Evolutionary conservation across 2,113 vertebrate genomes (phyloP).

Genomic region (Odontesthes bonariensis): DNA sequence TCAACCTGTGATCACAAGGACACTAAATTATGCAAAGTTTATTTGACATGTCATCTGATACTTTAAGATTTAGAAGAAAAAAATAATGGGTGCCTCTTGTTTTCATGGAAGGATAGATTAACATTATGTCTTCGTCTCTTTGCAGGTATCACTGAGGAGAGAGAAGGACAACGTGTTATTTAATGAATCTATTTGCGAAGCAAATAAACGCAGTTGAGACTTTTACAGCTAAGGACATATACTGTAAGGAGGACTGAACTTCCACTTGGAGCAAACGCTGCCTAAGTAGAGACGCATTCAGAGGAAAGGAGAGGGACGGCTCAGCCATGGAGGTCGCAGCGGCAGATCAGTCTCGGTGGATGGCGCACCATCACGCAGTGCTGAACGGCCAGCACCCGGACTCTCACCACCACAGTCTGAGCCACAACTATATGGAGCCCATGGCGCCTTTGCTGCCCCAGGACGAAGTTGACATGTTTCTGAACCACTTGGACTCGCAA

Average conservation of each 20-base stretch:
- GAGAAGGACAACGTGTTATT: constrained; percentile 37
- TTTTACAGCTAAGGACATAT: constrained; percentile 45
- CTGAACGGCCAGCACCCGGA: constrained; percentile 98
- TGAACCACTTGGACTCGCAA: constrained; percentile 98
- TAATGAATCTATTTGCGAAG: constrained; percentile 67
- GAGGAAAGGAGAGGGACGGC: constrained; percentile 35
- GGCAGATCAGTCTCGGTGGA: constrained; percentile 98
- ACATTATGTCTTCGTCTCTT: constrained; percentile 57
- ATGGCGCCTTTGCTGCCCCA: constrained; percentile 95
- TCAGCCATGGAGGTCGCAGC: constrained; percentile 91
- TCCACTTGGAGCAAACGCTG: constrained; percentile 41
- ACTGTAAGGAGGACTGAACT: constrained; percentile 54
- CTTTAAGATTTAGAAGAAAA: constrained; percentile 14
- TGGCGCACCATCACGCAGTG: constrained; percentile 97
- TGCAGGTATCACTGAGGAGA: constrained; percentile 70
- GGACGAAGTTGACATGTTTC: constrained; percentile 99
- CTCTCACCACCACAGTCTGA: constrained; percentile 93
- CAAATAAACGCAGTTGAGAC: constrained; percentile 40
- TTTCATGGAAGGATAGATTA: constrained; percentile 20
- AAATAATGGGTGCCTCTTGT: neutral
- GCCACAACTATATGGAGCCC: constrained; percentile 99
- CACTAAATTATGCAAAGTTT: constrained; percentile 3
- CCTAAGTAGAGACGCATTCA: constrained; percentile 15
- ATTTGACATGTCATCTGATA: constrained; percentile 22
- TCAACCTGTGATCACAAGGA: constrained; percentile 7